Conservation (phyloP, 1,140 invertebrate species). For the Drosophila biarmipes region DNA sequence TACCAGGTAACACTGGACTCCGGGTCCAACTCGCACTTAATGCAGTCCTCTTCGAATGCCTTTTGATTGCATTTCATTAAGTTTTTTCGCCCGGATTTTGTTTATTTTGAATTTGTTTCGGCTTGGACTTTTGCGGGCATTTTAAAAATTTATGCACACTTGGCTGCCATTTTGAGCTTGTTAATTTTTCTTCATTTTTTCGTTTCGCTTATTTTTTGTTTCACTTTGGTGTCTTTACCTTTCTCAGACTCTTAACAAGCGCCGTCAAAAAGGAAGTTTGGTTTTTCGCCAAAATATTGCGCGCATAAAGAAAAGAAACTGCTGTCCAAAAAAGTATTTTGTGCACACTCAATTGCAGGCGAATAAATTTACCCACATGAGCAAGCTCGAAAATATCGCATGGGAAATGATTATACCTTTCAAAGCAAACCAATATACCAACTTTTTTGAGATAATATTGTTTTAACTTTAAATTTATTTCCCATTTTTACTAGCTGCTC, state of each 20-base stretch:
- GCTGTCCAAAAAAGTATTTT: conserved; percentile 26
- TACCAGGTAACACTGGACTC: conserved; percentile 49
- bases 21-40: conserved; percentile 48
- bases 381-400: neutral
- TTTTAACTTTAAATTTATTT: too few species aligned
- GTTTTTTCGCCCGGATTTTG: conserved; percentile 17
- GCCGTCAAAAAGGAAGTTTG: conserved; percentile 79
- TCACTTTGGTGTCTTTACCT: conserved; percentile 58
- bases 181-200: conserved; percentile 61
- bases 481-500: conserved; percentile 15
- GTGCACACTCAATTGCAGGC: neutral
- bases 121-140: conserved; percentile 57
- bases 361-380: neutral
- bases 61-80: conserved; percentile 82
- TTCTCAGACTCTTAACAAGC: conserved; percentile 78
- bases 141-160: conserved; percentile 82
- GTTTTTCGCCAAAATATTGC: conserved; percentile 30
- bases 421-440: neutral
- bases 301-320: conserved; percentile 48
- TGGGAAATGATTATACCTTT: neutral
- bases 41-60: conserved; percentile 72
- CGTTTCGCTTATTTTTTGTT: conserved; percentile 28
- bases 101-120: conserved; percentile 41
- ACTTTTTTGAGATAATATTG: too few species aligned
- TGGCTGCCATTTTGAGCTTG: conserved; percentile 75